Evolutionary conservation across 2,113 vertebrate genomes (phyloP).

Genomic region (Microtus ochrogaster): DNA sequence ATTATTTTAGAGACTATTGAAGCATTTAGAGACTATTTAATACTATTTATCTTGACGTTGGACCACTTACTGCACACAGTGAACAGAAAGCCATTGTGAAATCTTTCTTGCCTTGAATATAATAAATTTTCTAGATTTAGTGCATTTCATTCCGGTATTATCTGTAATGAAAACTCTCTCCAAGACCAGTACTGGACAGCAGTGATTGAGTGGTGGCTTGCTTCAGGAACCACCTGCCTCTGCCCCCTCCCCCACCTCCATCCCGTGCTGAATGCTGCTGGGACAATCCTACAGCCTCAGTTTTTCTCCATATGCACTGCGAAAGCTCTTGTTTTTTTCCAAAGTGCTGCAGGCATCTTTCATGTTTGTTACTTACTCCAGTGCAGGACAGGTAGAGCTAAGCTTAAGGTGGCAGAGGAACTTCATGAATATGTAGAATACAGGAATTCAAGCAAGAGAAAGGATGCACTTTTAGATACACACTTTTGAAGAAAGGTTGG

Average conservation of each 20-base stretch:
- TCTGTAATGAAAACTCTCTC: slow-evolving; percentile 13
- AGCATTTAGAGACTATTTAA: not conserved
- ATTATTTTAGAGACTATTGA: not conserved
- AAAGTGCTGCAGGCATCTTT: not conserved
- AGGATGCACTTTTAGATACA: not conserved
- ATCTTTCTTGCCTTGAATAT: not conserved
- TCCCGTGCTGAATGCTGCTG: not conserved
- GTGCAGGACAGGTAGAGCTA: not conserved
- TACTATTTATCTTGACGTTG: not conserved
- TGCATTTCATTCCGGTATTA: slow-evolving; percentile 17
- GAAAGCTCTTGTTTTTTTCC: not conserved
- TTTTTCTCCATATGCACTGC: not conserved
- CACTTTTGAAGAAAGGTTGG: not conserved
- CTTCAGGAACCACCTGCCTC: not conserved
- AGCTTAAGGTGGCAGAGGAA: not conserved
- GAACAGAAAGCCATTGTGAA: not conserved
- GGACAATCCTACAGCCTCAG: not conserved
- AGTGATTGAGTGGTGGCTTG: not conserved
- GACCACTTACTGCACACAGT: not conserved
- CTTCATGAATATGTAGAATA: not conserved
- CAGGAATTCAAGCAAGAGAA: not conserved
- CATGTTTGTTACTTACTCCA: not conserved
- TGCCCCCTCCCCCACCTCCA: not conserved
- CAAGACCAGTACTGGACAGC: not conserved
- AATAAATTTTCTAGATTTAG: slow-evolving; percentile 45